Evolutionary conservation across 1,140 invertebrate species (phyloP), one percentile per base, ranked within the genome.

Genomic region (Nasonia vitripennis): DNA sequence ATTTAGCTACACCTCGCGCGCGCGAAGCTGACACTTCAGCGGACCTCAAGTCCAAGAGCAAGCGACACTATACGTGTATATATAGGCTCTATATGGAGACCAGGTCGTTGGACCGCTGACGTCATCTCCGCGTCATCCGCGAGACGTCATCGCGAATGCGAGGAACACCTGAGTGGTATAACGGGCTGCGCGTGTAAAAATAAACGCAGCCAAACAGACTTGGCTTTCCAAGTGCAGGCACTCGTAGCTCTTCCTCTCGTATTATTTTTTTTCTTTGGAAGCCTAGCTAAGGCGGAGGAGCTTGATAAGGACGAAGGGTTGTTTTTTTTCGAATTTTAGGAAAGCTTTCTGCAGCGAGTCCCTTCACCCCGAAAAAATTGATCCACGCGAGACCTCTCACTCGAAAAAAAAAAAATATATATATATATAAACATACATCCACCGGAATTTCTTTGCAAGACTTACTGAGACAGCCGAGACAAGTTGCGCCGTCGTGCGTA

Each of bases 81-180:
- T 51, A 51, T 17, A 55, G 51, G 4, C 20, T 14, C 2, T 2
- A 17, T 20, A 62, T 27, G 27, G 5, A 48, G 23, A 11, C 14
- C 71, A 67, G 83, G 77, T 74, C 71, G 73, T 81, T 81, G 78
- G 62, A 68, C 74, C 83, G 41, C 23, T 62, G 62, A 78, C 81
- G 51, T 83, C 45, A 82, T 23, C 14, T 4, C n/a, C 68, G 79
- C 37, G 20, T 31, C 70, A 74, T 55, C 17, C 6, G n/a, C 45
- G 68, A 17, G 77, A 68, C 37, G 20, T 31, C 70, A 74, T 55
- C 17, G 9, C 12, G 41, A 34, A 3, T 17, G 37, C 0, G 2
- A 3, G 1, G 2, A 55, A 82, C 80, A 82, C 80, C 80, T 74
- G 45, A 51, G 12, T 14, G 45, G 5, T 45, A 45, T 45, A 45